Conservation (phyloP, 2,888 invertebrate genomes). For the Pelosia muscerda region DNA sequence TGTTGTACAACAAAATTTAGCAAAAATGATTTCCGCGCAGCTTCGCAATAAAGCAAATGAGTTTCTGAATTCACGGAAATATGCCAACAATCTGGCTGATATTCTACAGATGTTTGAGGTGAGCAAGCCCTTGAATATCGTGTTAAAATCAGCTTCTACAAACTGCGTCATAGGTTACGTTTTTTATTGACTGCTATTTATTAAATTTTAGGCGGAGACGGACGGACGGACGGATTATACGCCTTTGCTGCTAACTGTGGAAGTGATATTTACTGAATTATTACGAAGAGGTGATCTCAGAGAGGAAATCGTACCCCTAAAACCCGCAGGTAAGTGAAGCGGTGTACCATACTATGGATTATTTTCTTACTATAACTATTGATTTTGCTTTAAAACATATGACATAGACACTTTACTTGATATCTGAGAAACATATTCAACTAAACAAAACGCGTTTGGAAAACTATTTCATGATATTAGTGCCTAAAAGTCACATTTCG, state of each 20-base stretch:
- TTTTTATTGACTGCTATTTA: conserved; percentile 54
- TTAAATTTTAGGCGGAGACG: conserved; percentile 76
- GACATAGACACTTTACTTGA: conserved; percentile 16
- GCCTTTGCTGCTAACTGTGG: conserved; percentile 89
- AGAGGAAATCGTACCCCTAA: conserved; percentile 87
- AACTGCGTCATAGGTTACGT: conserved; percentile 71
- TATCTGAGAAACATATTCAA: conserved; percentile 3
- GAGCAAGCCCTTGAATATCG: conserved; percentile 23
- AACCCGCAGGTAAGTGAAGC: conserved; percentile 81
- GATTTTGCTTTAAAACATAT: conserved; percentile 58
- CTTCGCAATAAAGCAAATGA: conserved; percentile 90
- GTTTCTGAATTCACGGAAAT: conserved; percentile 89
- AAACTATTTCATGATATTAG: conserved; percentile 26
- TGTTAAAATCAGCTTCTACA: conserved; percentile 27
- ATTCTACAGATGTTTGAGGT: conserved; percentile 91
- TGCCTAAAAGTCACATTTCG: conserved; percentile 51
- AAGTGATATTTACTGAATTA: conserved; percentile 90
- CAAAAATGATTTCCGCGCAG: conserved; percentile 88
- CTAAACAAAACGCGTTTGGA: neutral
- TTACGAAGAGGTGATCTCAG: conserved; percentile 89
- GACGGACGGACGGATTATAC: conserved; percentile 83
- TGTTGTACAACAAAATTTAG: conserved; percentile 74
- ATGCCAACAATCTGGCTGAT: conserved; percentile 89
- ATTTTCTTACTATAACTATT: conserved; percentile 59
- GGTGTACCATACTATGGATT: conserved; percentile 41